These are phyloP conservation scores for Oceanodroma tethys DNA, from an alignment of 2,113 vertebrate genomes.

Conservation along the genomic window DNA sequence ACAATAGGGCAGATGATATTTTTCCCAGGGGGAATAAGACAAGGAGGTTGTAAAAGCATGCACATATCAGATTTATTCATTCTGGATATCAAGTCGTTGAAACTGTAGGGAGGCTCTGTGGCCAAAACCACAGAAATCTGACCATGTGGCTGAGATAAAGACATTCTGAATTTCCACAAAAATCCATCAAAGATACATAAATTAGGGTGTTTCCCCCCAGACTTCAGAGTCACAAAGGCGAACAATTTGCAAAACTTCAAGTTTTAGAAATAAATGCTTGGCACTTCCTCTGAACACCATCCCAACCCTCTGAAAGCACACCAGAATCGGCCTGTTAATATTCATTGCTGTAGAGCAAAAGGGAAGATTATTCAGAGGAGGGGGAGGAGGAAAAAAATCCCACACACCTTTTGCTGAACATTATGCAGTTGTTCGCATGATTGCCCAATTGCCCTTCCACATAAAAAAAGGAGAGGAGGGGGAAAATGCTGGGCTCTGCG, in stretches of 20 bases:
- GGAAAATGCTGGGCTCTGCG: neutral
- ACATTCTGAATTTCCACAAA: slow-evolving; percentile 3
- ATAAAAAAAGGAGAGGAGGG: neutral
- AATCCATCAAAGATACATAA: slow-evolving; percentile 39
- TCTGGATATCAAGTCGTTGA: slow-evolving; percentile 45
- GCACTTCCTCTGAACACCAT: neutral
- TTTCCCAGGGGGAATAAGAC: neutral
- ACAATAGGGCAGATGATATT: slow-evolving; percentile 36
- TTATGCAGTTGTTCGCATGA: neutral
- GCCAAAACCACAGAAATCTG: slow-evolving; percentile 49
- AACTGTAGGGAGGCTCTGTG: slow-evolving; percentile 24
- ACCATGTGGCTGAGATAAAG: slow-evolving; percentile 37
- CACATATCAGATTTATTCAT: slow-evolving; percentile 41
- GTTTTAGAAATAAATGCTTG: neutral
- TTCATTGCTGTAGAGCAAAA: neutral
- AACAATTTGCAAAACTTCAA: neutral
- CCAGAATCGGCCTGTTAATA: neutral
- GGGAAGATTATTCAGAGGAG: neutral
- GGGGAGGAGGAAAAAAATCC: neutral
- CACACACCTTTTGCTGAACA: neutral
- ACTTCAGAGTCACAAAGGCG: neutral
- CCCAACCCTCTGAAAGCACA: neutral
- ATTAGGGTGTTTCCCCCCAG: neutral
- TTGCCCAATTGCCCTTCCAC: neutral
- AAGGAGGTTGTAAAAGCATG: slow-evolving; percentile 19